These are phyloP conservation scores for Drosophila ercepeae DNA, from an alignment of 1,140 invertebrate genomes.

Conservation along the genomic window DNA sequence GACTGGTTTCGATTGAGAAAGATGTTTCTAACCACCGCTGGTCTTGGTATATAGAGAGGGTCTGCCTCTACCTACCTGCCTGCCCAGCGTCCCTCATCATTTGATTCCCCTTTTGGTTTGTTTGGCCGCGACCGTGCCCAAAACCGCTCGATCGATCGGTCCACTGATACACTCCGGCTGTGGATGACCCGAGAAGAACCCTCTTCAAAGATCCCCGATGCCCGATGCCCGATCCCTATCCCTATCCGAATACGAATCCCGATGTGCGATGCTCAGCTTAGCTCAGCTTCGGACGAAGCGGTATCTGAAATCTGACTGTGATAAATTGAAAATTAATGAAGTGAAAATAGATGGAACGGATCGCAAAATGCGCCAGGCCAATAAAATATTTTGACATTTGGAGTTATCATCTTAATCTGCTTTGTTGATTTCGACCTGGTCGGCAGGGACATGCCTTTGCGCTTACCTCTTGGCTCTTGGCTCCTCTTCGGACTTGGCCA, in stretches of 20 bases:
- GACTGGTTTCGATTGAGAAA: neutral
- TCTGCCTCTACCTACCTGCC: constrained; percentile 62
- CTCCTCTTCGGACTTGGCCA: neutral
- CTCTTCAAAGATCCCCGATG: constrained; percentile 63
- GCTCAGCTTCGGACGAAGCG: constrained; percentile 18
- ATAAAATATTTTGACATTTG: constrained; percentile 84
- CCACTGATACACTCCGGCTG: constrained; percentile 58
- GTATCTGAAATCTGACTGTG: constrained; percentile 83
- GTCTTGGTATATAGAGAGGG: constrained; percentile 40
- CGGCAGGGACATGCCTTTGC: constrained; percentile 30
- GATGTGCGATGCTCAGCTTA: constrained; percentile 6
- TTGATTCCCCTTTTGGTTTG: constrained; percentile 37
- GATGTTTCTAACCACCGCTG: constrained; percentile 53
- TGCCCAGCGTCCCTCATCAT: constrained; percentile 56
- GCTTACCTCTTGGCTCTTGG: constrained; percentile 10
- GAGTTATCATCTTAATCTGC: constrained; percentile 84
- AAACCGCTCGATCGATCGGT: constrained; percentile 58
- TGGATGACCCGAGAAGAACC: constrained; percentile 36
- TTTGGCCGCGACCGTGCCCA: constrained; percentile 43
- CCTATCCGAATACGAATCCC: neutral
- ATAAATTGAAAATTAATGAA: constrained; percentile 84
- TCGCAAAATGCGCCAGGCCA: constrained; percentile 84
- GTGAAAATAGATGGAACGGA: constrained; percentile 84
- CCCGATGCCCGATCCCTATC: constrained; percentile 14
- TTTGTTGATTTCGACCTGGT: constrained; percentile 75